Evolutionary conservation across 2,888 invertebrate genomes (phyloP), one percentile per base, ranked within the genome.

Genomic region (Microctonus aethiopoides): DNA sequence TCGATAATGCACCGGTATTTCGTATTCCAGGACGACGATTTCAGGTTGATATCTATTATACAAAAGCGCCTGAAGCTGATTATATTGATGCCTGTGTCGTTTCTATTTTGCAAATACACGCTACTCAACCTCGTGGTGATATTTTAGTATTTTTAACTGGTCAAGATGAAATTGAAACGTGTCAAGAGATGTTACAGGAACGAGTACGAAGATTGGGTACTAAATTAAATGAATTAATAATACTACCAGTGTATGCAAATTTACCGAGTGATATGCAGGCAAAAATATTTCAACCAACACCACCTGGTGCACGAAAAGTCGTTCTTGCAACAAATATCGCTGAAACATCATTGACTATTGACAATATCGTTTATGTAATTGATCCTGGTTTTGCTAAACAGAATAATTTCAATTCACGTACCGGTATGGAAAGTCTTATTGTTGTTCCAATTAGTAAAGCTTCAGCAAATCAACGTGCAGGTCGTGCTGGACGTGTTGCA

Each of bases 371-470:
- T 72, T 99, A 97, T 87, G 99, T 99, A 0, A 98, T 99, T 76
- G 99, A 99, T 88, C 98, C 99, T n/a, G 99, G 99, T 0, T 99
- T 98, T 88, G 96, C 97, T 59, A 99, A 99, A 86, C 98, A 99
- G 87, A 99, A 99, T 84, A 97, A 98, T 87, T 99, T 98, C 83
- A 95, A 99, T 88, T 97, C 99, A 0, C 91, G 97, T 77, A 98
- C 98, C 0, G 99, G 99, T 26, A 99, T 99, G 96, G 99, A 99
- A 85, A 98, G 98, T 78, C 89, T 99, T 71, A 95, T 97, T 89
- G 97, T 99, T 3, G 97, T 97, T n/a, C 99, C 99, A 2, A 97
- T 99, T 75, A 99, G 98, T 4, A 98, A 98, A 88, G 96, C 96
- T 0, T 98, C 98, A 54, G 98, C 99, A 1, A 98, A 98, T 89